Base-by-base conservation (phyloP, 2,113 vertebrate genomes). In the Cheirogaleus medius region DNA sequence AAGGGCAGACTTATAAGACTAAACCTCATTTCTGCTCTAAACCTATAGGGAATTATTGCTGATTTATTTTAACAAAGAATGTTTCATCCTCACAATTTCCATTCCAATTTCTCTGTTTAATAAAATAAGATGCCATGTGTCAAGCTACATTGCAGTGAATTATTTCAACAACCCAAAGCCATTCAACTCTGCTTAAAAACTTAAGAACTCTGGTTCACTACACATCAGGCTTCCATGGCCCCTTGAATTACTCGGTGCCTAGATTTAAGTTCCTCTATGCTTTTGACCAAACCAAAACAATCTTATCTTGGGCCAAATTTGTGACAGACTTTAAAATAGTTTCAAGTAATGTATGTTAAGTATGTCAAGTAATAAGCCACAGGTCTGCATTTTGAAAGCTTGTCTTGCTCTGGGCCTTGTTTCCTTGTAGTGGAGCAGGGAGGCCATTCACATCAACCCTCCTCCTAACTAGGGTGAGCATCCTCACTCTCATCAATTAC, bases 101-200 rank as follows among this genome's bases (percentile, higher is more conserved):
- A 83, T 96, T 97, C 90, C 96, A 94, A 71, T 96, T 93, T 95
- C 95, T 97, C 71, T 93, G 21, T 94, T 96, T 95, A 97, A 44
- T 87, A 81, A 98, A 97, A 96, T 78, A 96, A 8, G 10, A 94
- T 96, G 88, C 82, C 93, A 78, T 63, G 42, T 78, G 90, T 64
- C 96, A 91, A 17, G 4, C n/a, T 96, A 97, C 84, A 96, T 90
- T 95, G 96, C 90, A 92, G 56, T 94, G 97, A 97, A 96, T 95
- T 97, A 97, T 95, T 97, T 97, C 96, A 97, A 95, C 87, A 90
- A 97, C 68, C 60, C 96, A 69, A 98, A 98, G 95, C 60, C 77
- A 69, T 98, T 94, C 71, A 93, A 69, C 86, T 96, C 78, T 47
- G 42, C 86, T 66, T 93, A 94, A 71, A 97, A 96, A 97, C 84